phyloP scores from a whole-genome alignment of 1,140 invertebrate species.

The Pogonus chalceus region DNA sequence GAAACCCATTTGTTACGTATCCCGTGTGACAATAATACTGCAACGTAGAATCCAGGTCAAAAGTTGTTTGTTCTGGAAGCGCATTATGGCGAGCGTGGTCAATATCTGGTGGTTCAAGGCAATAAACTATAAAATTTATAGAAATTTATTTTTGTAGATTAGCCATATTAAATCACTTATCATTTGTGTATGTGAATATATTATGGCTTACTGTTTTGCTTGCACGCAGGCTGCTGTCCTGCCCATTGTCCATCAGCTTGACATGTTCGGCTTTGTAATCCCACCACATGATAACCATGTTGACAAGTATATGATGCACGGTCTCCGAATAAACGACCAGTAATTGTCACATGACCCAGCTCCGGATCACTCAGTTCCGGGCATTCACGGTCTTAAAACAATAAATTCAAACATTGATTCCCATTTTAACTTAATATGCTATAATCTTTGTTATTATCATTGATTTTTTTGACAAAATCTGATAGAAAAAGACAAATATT shows the following conservation, averaged over 20 bases:
- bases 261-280: slow-evolving; percentile 72
- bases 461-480: too few species aligned
- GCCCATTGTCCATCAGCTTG: slow-evolving; percentile 90
- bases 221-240: slow-evolving; percentile 75
- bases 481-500: too few species aligned
- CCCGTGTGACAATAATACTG: slow-evolving; percentile 87
- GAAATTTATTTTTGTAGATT: background rate
- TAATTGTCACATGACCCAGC: slow-evolving; percentile 58
- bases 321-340: slow-evolving; percentile 68
- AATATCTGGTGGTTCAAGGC: slow-evolving; percentile 74
- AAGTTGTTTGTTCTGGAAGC: slow-evolving; percentile 66
- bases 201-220: slow-evolving; percentile 63
- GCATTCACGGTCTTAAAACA: slow-evolving; percentile 69
- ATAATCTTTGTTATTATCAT: too few species aligned
- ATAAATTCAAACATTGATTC: too few species aligned
- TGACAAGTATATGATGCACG: slow-evolving; percentile 78
- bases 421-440: too few species aligned
- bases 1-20: slow-evolving; percentile 75
- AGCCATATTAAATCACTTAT: background rate
- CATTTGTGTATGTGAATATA: background rate
- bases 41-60: slow-evolving; percentile 72
- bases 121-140: slow-evolving; percentile 57
- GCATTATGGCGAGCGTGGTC: slow-evolving; percentile 83
- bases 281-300: slow-evolving; percentile 76
- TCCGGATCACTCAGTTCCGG: slow-evolving; percentile 60